phyloP scores from a whole-genome alignment of 1,140 invertebrate genomes.

The Listronotus oregonensis region DNA sequence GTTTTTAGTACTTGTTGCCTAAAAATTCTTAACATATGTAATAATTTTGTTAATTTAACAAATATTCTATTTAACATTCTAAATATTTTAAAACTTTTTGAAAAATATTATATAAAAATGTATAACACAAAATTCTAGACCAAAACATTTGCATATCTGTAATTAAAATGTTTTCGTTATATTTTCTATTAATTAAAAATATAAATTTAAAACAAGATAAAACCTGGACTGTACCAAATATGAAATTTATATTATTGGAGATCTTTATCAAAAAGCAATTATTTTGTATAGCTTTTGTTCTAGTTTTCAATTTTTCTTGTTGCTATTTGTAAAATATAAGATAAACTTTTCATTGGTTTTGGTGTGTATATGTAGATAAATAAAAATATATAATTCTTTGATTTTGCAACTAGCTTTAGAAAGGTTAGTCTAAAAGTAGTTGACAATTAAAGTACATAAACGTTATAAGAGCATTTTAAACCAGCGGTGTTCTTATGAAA shows the following conservation, averaged over 20 bases:
- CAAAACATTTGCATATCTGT: conserved; percentile 10
- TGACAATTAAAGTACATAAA: no score
- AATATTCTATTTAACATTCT: no score
- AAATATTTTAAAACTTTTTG: no score
- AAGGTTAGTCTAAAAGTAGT: no score
- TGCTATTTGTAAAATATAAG: background rate
- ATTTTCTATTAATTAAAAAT: conserved; percentile 1
- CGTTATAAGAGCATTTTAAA: no score
- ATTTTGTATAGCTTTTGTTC: background rate
- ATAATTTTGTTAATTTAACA: no score
- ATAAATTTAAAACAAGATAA: conserved; percentile 7
- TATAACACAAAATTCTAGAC: conserved; percentile 4
- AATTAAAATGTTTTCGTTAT: conserved; percentile 1
- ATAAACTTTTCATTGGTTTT: background rate
- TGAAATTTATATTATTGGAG: background rate
- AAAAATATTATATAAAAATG: background rate
- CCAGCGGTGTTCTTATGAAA: no score
- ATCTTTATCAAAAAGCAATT: no score
- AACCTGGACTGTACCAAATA: background rate
- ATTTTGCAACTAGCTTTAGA: no score
- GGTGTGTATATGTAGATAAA: background rate
- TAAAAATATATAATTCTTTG: no score
- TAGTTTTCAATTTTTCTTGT: conserved; percentile 1
- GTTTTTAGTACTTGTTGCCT: no score
- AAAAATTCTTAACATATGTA: no score